phyloP scores from a whole-genome alignment of 2,113 vertebrate species.

The Odocoileus virginianus region DNA sequence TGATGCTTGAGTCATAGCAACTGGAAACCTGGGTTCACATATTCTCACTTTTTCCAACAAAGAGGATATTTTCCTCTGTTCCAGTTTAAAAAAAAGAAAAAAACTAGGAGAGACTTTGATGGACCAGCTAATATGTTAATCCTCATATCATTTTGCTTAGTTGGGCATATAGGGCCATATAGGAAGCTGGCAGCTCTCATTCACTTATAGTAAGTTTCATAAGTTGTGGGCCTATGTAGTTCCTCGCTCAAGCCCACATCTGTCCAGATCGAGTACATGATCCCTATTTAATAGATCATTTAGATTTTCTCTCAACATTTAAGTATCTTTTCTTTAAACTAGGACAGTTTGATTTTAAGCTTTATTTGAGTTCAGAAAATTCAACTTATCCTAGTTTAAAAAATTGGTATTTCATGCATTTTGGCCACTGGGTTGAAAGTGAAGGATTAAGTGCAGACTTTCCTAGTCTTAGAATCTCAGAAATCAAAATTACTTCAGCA shows the following conservation, averaged over 20 bases:
- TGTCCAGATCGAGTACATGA: neutral
- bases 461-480: neutral
- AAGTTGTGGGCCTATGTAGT: neutral
- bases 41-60: neutral
- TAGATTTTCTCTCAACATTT: neutral
- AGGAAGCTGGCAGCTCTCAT: neutral
- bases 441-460: neutral
- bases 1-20: neutral
- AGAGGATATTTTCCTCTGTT: neutral
- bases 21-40: neutral
- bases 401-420: neutral
- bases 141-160: neutral
- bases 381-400: neutral
- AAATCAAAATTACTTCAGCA: conserved; percentile 27
- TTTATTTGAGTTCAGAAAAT: neutral
- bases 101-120: neutral
- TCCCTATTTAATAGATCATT: neutral
- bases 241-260: neutral
- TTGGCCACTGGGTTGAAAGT: neutral
- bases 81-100: neutral
- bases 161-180: neutral
- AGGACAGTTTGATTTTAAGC: neutral
- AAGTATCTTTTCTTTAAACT: neutral
- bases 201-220: neutral
- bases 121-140: neutral